phyloP scores from a whole-genome alignment of 2,797 vertebrate species.

The Cryptoblepharus egeriae region DNA sequence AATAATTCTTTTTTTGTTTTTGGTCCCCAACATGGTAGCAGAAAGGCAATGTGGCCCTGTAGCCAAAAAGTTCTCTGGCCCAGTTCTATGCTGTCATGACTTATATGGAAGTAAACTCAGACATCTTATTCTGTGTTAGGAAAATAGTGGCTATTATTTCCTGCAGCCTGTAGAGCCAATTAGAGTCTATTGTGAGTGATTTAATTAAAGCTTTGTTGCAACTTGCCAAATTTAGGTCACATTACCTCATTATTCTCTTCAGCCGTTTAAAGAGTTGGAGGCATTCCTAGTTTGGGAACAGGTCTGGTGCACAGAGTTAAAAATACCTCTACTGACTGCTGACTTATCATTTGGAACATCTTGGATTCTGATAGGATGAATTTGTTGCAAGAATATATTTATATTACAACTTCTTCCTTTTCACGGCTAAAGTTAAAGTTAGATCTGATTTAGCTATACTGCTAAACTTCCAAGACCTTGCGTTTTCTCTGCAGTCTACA shows the following conservation, averaged over 20 bases:
- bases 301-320: background rate
- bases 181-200: background rate
- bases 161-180: background rate
- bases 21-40: too few species aligned
- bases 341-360: background rate
- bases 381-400: background rate
- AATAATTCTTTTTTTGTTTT: too few species aligned
- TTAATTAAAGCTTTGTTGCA: slow-evolving; percentile 7
- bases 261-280: slow-evolving; percentile 7
- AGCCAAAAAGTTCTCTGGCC: too few species aligned
- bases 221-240: slow-evolving; percentile 7
- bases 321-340: background rate
- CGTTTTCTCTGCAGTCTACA: too few species aligned
- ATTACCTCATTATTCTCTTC: background rate
- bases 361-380: background rate
- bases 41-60: too few species aligned
- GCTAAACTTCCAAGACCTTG: background rate
- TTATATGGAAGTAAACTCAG: background rate
- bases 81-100: too few species aligned
- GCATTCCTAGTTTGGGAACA: slow-evolving; percentile 6
- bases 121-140: background rate
- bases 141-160: background rate
- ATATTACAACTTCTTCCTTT: background rate
- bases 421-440: background rate
- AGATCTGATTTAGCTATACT: background rate